Base-by-base conservation (phyloP, 1,140 invertebrate species). In the Bombus confusus region DNA sequence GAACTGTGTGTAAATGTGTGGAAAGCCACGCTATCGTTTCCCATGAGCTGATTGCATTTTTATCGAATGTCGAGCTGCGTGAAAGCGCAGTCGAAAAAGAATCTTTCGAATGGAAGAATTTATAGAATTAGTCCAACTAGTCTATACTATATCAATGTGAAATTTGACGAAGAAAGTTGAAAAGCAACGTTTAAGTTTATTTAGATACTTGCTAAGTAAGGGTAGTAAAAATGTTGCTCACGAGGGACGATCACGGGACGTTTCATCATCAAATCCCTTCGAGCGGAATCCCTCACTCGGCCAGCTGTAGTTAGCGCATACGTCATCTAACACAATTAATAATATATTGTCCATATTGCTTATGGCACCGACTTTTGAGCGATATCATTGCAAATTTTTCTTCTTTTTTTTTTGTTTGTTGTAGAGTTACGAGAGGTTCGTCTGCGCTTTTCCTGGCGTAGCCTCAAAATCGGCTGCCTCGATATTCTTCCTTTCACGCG, bases 341-440 rank as follows among this genome's bases (percentile, higher is more conserved):
- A 91, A 77, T 80, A 91, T 93, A 93, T 93, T 93, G 92, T 93
- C 92, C 91, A 91, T 91, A 93, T 93, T 93, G 92, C 91, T 93
- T 93, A 90, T 92, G 92, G 92, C 92, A 92, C 87, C 91, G 82
- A 87, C 72, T 86, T 84, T 93, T 93, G 93, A 93, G 93, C 93
- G 91, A 89, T 90, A 88, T 92, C 69, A 77, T 85, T 90, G 83
- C 74, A 80, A 80, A 80, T 59, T 43, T 68, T 31, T 31, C 15
- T 9, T 6, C 37, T 77, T 39, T 12, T 8, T 34, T 66, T 9
- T 47, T 76, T 9, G 2, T 25, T 62, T n/a, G 3, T n/a, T 31
- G 8, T 57, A 59, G 34, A 34, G 31, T 75, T 73, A 59, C 75
- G 79, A 72, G 85, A 85, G 83, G 80, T 62, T 86, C 78, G 72